Evolutionary conservation across 2,113 vertebrate genomes (phyloP).

Genomic region (Pogonocichla stellata): DNA sequence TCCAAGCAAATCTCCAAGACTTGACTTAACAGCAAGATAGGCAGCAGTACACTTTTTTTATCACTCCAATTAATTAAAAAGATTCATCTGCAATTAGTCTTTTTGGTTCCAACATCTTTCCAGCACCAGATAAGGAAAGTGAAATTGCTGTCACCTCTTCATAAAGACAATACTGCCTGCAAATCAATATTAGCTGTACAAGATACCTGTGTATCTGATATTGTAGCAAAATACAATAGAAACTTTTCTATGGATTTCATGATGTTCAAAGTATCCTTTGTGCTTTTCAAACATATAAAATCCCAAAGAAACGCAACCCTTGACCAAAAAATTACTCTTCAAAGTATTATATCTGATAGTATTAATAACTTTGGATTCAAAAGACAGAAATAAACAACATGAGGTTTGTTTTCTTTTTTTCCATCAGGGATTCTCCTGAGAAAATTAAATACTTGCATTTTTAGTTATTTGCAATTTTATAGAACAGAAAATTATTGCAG

Average conservation of each 20-base stretch:
- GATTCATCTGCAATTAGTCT: background rate
- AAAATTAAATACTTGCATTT: background rate
- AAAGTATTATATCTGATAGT: background rate
- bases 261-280: background rate
- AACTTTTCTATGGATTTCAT: fast-evolving
- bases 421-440: background rate
- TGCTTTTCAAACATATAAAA: background rate
- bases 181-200: background rate
- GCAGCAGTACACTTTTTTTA: background rate
- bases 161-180: background rate
- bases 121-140: background rate
- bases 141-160: background rate
- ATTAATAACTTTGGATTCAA: background rate
- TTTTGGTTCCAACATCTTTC: background rate
- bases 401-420: background rate
- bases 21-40: background rate
- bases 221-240: background rate
- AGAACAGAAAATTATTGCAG: background rate
- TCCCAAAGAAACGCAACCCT: background rate
- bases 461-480: background rate
- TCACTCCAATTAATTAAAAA: background rate
- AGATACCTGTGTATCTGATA: background rate
- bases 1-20: background rate
- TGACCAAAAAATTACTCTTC: background rate
- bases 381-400: background rate